These are phyloP conservation scores for Callimorpha dominula DNA, from an alignment of 2,888 invertebrate species.

Conservation along the genomic window DNA sequence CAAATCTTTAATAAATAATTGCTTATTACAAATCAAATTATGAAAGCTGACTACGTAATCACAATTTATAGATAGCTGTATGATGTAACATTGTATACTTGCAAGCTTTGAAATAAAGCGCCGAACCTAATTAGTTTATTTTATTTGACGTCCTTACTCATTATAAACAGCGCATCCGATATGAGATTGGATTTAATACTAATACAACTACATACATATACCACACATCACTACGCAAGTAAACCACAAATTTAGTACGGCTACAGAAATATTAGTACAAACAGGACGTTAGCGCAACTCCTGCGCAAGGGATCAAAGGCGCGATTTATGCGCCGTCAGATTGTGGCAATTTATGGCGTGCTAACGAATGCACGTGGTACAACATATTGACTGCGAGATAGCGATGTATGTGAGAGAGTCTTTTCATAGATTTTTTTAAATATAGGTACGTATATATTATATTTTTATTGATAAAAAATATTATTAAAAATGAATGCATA, in stretches of 20 bases:
- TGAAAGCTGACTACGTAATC: too few species aligned
- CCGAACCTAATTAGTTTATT: background rate
- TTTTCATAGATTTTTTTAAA: background rate
- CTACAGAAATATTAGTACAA: conserved; percentile 40
- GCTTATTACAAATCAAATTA: too few species aligned
- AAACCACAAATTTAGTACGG: conserved; percentile 5
- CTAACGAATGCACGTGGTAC: conserved; percentile 55
- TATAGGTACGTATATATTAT: too few species aligned
- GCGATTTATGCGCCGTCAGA: conserved; percentile 57
- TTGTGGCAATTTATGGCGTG: conserved; percentile 59
- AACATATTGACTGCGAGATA: conserved; percentile 27
- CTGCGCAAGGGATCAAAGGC: conserved; percentile 56
- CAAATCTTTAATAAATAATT: too few species aligned
- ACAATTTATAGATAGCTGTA: too few species aligned
- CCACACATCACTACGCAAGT: background rate
- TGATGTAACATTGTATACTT: too few species aligned
- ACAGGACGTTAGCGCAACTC: conserved; percentile 47
- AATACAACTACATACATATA: background rate
- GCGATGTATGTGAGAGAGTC: conserved; percentile 2
- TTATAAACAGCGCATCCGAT: background rate
- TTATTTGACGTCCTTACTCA: background rate
- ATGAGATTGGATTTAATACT: background rate
- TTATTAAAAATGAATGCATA: too few species aligned
- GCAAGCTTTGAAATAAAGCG: background rate
- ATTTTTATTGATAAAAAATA: too few species aligned